Base-by-base conservation (phyloP, 1,140 invertebrate genomes). In the Adoxophyes honmai region DNA sequence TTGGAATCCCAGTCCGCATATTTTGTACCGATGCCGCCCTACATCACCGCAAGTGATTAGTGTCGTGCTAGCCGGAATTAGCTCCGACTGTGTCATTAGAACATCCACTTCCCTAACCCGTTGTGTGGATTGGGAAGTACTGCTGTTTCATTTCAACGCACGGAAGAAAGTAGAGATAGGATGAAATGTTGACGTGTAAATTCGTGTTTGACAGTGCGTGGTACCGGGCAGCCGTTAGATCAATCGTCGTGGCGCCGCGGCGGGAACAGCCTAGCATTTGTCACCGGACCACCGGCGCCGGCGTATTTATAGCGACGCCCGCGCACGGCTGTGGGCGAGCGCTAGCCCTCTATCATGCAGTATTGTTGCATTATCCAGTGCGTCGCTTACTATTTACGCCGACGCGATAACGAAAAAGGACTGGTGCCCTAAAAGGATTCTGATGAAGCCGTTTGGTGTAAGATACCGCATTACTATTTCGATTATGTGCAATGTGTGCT, bases 211-310 rank as follows among this genome's bases (percentile, higher is more conserved):
- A 48, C 42, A 28, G 42, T n/a, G 21, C 18, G 57, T 59, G 64
- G 65, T 71, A 70, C 65, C 61, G 62, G 65, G 70, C 64, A 58
- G 68, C 59, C 64, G 66, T 73, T 82, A 78, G 78, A 85, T 84
- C 78, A 84, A 81, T 81, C 75, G 71, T 62, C 70, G 73, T 68
- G 66, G 75, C 75, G 78, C 75, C 69, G 71, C 73, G 69, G 74
- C 70, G 70, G 74, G 73, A 72, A 77, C 73, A 68, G 63, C 60
- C 72, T 70, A 69, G 79, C 79, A 85, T 87, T 87, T 86, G 84
- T 88, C 84, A 86, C 76, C 75, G 81, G 84, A 88, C 84, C 84
- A 88, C 85, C 85, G 70, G 74, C 79, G 71, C 76, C 71, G 82
- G 63, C 56, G 71, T 88, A 88, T 88, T 88, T 86, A 88, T 88